These are phyloP conservation scores for Scolanthus callimorphus DNA, from an alignment of 92 coral and sea anemone species.

Conservation along the genomic window DNA sequence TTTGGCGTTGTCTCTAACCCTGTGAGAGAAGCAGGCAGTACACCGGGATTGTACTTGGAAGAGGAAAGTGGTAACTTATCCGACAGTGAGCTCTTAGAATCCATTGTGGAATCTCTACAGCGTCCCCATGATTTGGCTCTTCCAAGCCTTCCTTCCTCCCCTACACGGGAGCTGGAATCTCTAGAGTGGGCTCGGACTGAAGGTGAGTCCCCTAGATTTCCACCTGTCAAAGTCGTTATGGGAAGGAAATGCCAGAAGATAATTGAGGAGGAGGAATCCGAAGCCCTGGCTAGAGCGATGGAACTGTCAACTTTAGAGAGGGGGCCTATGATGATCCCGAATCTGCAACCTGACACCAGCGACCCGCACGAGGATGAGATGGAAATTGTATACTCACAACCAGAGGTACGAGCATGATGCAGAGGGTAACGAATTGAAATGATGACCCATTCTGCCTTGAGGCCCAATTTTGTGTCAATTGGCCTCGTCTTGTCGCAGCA, in stretches of 20 bases:
- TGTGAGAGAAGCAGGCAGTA: slow-evolving; percentile 8
- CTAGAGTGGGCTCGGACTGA: slow-evolving; percentile 69
- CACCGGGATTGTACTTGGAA: neutral
- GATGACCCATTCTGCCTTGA: no score
- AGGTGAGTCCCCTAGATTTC: slow-evolving; percentile 85
- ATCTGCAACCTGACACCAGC: slow-evolving; percentile 51
- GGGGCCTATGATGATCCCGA: slow-evolving; percentile 61
- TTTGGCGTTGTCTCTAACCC: neutral
- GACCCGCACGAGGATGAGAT: slow-evolving; percentile 71
- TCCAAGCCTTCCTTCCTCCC: slow-evolving; percentile 60
- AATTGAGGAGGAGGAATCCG: slow-evolving; percentile 94
- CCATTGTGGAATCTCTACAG: slow-evolving; percentile 68
- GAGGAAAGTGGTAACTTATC: slow-evolving; percentile 67
- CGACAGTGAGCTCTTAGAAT: slow-evolving; percentile 69
- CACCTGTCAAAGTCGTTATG: slow-evolving; percentile 73
- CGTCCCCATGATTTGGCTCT: slow-evolving; percentile 54
- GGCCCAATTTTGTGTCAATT: no score
- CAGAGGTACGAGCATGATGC: slow-evolving; percentile 93
- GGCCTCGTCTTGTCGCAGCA: no score
- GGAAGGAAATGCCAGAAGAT: slow-evolving; percentile 81
- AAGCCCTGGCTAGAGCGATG: slow-evolving; percentile 88
- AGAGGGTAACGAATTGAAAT: no score
- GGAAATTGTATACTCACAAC: slow-evolving; percentile 86
- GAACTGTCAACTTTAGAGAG: slow-evolving; percentile 69
- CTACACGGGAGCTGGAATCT: slow-evolving; percentile 58